Evolutionary conservation across 2,797 vertebrate genomes (phyloP).

Genomic region (Pseudochirops cupreus): DNA sequence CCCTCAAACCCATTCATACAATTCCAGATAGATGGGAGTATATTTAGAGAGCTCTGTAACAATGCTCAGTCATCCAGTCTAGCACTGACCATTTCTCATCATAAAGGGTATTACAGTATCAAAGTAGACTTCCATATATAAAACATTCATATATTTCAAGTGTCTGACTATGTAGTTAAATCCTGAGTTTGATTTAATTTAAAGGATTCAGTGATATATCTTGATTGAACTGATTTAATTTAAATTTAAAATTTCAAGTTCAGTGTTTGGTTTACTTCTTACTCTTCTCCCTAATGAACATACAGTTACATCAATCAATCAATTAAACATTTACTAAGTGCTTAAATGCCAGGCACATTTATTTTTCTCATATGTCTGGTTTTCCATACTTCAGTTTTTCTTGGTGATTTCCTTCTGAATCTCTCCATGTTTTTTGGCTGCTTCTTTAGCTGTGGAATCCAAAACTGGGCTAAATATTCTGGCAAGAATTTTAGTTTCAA

Average conservation of each 20-base stretch:
- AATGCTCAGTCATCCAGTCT: slow-evolving; percentile 7
- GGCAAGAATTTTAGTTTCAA: slow-evolving; percentile 1
- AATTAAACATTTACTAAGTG: not conserved
- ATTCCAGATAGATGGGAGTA: slow-evolving; percentile 20
- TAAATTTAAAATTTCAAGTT: not conserved
- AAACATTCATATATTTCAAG: not conserved
- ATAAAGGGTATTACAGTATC: not conserved
- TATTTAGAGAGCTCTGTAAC: not conserved
- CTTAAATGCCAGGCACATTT: not conserved
- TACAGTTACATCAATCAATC: not conserved
- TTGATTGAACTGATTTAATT: not conserved
- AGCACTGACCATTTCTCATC: not conserved
- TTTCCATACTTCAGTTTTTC: slow-evolving; percentile 29
- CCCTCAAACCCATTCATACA: not conserved
- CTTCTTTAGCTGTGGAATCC: not conserved
- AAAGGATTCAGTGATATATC: not conserved
- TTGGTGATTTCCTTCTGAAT: slow-evolving; percentile 22
- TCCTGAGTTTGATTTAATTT: not conserved
- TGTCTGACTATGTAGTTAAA: not conserved
- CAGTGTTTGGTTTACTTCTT: not conserved
- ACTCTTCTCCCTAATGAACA: not conserved
- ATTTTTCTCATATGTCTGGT: slow-evolving; percentile 29
- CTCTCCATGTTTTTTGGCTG: not conserved
- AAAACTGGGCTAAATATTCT: slow-evolving; percentile 9
- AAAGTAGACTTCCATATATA: not conserved